These are phyloP conservation scores for Neodiprion pinetum DNA, from an alignment of 1,140 invertebrate species.

Conservation along the genomic window DNA sequence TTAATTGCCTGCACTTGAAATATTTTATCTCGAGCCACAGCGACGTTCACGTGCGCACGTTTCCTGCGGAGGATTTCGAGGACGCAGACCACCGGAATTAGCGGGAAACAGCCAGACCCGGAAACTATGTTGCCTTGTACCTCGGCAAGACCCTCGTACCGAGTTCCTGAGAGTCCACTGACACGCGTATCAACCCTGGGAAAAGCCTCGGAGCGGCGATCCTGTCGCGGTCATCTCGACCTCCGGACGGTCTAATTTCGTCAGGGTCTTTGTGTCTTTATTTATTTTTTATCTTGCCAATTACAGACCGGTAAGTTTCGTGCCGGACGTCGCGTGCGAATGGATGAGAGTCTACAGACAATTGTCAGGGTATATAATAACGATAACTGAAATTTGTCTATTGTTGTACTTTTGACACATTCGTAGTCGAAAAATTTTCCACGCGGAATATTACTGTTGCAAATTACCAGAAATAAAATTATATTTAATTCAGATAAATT, in stretches of 20 bases:
- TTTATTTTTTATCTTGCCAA: neutral
- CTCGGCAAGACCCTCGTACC: neutral
- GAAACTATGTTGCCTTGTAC: neutral
- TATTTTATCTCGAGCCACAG: neutral
- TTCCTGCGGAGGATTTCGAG: neutral
- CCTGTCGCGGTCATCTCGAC: neutral
- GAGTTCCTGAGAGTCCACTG: neutral
- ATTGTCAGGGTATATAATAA: no score
- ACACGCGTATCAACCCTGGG: neutral
- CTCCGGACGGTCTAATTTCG: neutral
- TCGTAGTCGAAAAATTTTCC: no score
- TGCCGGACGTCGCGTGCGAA: no score
- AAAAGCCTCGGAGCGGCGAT: neutral
- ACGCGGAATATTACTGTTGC: no score
- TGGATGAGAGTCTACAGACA: no score
- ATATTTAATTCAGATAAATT: no score
- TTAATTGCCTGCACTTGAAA: neutral
- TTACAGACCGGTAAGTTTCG: no score
- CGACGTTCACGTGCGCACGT: neutral
- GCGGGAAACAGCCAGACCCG: neutral
- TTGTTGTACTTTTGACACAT: no score
- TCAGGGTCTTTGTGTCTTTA: neutral
- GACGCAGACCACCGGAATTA: neutral
- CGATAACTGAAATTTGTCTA: no score
- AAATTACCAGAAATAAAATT: no score